Base-by-base conservation (phyloP, 2,888 invertebrate genomes). In the Nemapogon koenigi region DNA sequence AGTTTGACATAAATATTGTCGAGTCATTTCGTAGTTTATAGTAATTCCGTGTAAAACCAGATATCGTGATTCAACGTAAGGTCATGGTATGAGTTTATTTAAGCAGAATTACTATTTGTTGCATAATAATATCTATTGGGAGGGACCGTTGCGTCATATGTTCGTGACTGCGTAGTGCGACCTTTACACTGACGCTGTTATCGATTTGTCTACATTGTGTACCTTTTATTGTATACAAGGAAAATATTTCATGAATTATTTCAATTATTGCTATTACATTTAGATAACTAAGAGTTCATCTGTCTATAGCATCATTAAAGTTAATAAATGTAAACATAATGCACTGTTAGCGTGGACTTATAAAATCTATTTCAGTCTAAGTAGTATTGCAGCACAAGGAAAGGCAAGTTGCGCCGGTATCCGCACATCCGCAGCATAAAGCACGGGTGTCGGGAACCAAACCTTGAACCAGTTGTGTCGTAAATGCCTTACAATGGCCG, bases 391-490 rank as follows among this genome's bases (percentile, higher is more conserved):
- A n/a, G n/a, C n/a, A n/a, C n/a, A n/a, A n/a, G n/a, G n/a, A 22
- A 7, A 6, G 22, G 22, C 6, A 7, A 22, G 22, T 22, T 22
- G 6, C 28, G 28, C 28, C 11, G 4, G 28, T 35, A 64, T 71
- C 69, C 72, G 69, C 53, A 71, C 66, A 72, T 75, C 75, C 72
- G 71, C 57, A 52, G 70, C 68, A 72, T 69, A 75, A 66, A 64
- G 76, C 65, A 69, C 64, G 62, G n/a, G n/a, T 57, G 52, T 4
- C 35, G 35, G 59, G 62, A 60, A 53, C 50, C 55, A 59, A 72
- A 72, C 76, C 76, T 78, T 78, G 78, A 75, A 72, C 75, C 73
- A 76, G 54, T 78, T 78, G 76, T 64, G 75, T n/a, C n/a, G n/a
- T 71, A 75, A 76, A 65, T 60, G 52, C 42, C 53, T 58, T 57